Percentiles rank a stretch among this genome's conserved stretches.
Conservation (phyloP, 2,888 invertebrate species). For the Parapristionchus giblindavisi region DNA sequence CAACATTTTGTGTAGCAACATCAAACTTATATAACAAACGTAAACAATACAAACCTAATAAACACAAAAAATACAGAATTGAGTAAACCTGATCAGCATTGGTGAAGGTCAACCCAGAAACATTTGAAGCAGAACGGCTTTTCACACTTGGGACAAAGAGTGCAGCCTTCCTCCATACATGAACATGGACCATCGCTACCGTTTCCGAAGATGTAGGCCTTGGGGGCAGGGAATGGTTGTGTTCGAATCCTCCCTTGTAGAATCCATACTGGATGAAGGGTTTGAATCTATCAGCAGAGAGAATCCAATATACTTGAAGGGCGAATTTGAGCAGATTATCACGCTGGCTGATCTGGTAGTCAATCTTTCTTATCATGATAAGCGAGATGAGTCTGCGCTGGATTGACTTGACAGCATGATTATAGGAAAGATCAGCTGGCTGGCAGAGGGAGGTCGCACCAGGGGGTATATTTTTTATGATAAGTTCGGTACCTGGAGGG, state of each 20-base stretch:
- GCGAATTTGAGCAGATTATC: background rate
- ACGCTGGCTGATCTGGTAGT: background rate
- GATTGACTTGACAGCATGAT: background rate
- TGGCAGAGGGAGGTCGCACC: background rate
- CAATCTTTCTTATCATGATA: background rate
- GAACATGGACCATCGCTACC: no score
- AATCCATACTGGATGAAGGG: background rate
- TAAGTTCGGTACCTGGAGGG: background rate
- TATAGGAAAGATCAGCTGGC: constrained; percentile 1
- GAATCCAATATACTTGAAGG: background rate
- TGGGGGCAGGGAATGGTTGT: no score
- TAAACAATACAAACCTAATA: no score
- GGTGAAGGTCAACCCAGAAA: no score
- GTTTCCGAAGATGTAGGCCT: no score
- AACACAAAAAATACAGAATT: no score
- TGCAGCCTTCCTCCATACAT: no score
- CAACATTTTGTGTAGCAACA: no score
- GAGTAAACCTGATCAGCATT: no score
- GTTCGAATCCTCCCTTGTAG: background rate
- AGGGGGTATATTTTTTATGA: constrained; percentile 2
- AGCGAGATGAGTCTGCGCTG: background rate
- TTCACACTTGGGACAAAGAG: no score
- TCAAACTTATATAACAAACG: no score
- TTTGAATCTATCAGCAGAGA: background rate
- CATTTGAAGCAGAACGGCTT: no score